Evolutionary conservation across 2,888 invertebrate genomes (phyloP), one percentile per base, ranked within the genome.

Genomic region (Noctua janthina): DNA sequence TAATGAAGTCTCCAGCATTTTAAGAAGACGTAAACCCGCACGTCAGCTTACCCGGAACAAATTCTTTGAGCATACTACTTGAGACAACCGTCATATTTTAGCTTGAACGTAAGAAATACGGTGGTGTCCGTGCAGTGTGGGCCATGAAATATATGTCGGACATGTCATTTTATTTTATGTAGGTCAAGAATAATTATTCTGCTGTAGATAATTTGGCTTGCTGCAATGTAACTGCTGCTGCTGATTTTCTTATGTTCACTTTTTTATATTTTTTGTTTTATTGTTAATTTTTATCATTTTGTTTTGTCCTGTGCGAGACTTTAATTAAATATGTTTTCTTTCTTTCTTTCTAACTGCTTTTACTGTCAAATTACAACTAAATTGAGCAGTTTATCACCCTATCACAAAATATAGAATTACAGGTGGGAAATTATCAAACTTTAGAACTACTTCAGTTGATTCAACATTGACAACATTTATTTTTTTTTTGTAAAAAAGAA

Each of bases 51-150:
- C 81, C 81, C 83, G 71, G 78, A 81, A 91, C 89, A 91, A 90
- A 91, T 91, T 90, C 87, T 82, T 87, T 72, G 83, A 88, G 86
- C 87, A 84, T 85, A 83, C 85, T 74, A 86, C 74, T 59, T 73
- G 64, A 83, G 83, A 88, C 87, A 83, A 71, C 86, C 82, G 82
- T 90, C 88, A 91, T 91, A 91, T 91, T 90, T 91, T 87, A 91
- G 90, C 84, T 77, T 64, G 72, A 80, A 83, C 82, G 76, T 88
- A 90, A 90, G 88, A 90, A 90, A 90, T 89, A 90, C 56, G 82
- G 81, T 71, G 69, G 87, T 73, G 66, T 78, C 79, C 35, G 67
- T 71, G 70, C 51, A 51, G 39, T 66, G 70, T 15, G 74, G 81
- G 85, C 85, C 75, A 78, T 56, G 59, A 85, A 76, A 78, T 5